Evolutionary conservation across 1,140 invertebrate species (phyloP), one percentile per base, ranked within the genome.

Genomic region (Drosophila athabasca): DNA sequence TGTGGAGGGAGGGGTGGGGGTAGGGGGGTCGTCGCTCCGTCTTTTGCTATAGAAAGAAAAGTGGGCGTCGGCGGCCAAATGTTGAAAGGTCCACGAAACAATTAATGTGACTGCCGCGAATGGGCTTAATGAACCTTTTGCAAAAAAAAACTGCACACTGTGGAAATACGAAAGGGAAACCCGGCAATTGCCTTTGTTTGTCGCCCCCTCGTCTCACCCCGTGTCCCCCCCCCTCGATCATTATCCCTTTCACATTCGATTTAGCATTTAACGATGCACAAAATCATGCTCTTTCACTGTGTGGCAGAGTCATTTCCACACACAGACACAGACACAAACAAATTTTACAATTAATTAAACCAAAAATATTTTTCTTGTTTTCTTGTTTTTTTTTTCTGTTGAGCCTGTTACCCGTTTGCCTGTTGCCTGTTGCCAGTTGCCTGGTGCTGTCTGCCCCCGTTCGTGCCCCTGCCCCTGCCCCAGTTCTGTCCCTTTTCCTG

Each of bases 301-400:
- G 55, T 43, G 43, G 22, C 62, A 39, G 62, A 62, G 66, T 41
- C 61, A 72, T 72, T 72, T 62, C 51, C 61, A 78, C 6, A 0
- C 29, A 31, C 59, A 44, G 41, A 44, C 72, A 24, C 29, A 13
- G 49, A 46, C 44, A 54, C 50, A 57, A 65, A 79, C 62, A 75
- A 78, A 78, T 73, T 82, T 85, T 87, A 69, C 83, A 88, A 87
- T 87, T 87, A 88, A 87, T 87, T 87, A 87, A 87, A 87, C 76
- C 75, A 71, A 82, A 84, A 88, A 79, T 82, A 80, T 65, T 81
- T 76, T 76, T 51, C 45, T 53, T 76, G 73, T 84, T 87, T 51
- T 24, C 3, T 51, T 19, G 17, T 1, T 19, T 19, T 65, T 81
- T 76, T 76, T 51, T 41, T 53, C 79, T 87, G 49, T 26, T 4